phyloP scores from a whole-genome alignment of 2,113 vertebrate species.

The Ursus arctos region DNA sequence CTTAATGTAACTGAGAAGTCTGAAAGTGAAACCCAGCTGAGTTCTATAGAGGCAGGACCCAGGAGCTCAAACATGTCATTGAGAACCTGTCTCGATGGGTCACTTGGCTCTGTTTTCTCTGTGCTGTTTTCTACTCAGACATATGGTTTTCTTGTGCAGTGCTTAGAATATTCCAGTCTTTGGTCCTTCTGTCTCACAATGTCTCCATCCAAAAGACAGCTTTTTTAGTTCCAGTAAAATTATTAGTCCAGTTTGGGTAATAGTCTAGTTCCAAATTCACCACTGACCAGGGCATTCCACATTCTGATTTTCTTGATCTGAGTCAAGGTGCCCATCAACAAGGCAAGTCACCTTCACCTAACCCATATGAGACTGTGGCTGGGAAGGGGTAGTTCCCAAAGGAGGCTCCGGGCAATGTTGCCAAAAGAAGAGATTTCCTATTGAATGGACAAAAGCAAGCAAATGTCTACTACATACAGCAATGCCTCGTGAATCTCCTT shows the following conservation, averaged over 20 bases:
- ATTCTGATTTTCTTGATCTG: background rate
- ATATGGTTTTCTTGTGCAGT: background rate
- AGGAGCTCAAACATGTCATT: background rate
- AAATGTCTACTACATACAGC: background rate
- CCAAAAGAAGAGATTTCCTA: background rate
- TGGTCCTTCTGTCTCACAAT: background rate
- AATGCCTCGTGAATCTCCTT: background rate
- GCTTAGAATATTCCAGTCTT: background rate
- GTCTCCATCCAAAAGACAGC: background rate
- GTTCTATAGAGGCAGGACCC: background rate
- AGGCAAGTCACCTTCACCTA: background rate
- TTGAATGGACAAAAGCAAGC: background rate
- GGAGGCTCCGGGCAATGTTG: background rate
- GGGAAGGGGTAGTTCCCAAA: too few relatives aligned
- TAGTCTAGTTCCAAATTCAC: background rate
- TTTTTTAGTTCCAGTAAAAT: constrained; percentile 18
- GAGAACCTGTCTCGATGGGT: background rate
- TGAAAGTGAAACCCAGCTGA: background rate
- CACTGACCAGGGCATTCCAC: background rate
- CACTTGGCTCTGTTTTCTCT: background rate
- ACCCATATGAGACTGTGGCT: background rate
- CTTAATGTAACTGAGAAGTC: background rate
- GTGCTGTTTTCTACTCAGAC: constrained; percentile 16
- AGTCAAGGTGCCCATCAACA: background rate
- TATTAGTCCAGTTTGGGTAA: background rate